Base-by-base conservation (phyloP, 1,140 invertebrate species). In the Euwallacea similis region DNA sequence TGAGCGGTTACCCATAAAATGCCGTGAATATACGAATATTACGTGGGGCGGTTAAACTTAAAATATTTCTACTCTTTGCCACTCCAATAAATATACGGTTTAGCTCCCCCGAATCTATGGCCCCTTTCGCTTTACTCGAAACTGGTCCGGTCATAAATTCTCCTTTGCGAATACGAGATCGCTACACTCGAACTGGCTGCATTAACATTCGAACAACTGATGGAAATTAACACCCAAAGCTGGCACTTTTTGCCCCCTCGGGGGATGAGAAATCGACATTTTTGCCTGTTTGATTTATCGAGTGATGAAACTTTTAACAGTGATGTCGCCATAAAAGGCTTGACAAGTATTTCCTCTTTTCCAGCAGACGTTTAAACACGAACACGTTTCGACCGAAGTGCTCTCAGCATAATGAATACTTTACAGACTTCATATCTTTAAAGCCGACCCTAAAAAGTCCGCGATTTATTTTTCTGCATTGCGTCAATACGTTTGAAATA, bases 11-110 rank as follows among this genome's bases (percentile, higher is more conserved):
- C 46, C 46, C 46, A 50, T 50, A 50, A 50, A 50, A 50, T 50
- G 46, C 46, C 46, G 46, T 50, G 46, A 59, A 59, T 59, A 46
- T 63, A 46, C 60, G 60, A 63, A 63, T 63, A 63, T 63, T 63
- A 63, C 60, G 60, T 63, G 60, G 13, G 13, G 60, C 60, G 60
- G 60, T 63, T 63, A 46, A 63, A 63, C 60, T 21, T 43, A 46
- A 63, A 63, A 63, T 47, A 63, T 63, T 63, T 61, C 42, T 63
- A 42, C 60, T 46, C 60, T 47, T 44, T 59, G 13, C 60, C 60
- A 63, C 44, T 63, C 15, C 44, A 41, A 63, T 63, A 63, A 63
- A 63, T 63, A 42, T 10, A 10, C 60, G 42, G 42, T 63, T 63
- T 46, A 44, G 33, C 46, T 50, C 46, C 46, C 60, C 42, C 11